These are phyloP conservation scores for Calypte anna DNA, from an alignment of 2,113 vertebrate genomes.

Conservation along the genomic window DNA sequence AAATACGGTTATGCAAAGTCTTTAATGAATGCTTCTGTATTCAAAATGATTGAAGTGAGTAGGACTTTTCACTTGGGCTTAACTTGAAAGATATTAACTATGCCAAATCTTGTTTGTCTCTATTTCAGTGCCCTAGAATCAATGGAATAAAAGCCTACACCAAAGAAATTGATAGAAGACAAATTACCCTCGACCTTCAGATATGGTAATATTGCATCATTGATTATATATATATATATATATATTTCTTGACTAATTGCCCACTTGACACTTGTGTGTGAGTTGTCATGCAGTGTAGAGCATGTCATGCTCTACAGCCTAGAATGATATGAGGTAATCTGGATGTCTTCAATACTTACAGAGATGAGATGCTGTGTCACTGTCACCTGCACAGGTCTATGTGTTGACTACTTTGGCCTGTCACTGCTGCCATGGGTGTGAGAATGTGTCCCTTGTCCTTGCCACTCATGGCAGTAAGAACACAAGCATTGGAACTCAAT, in stretches of 20 bases:
- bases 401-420: not conserved
- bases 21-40: not conserved
- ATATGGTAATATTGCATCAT: slow-evolving; percentile 79
- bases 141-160: slow-evolving; percentile 88
- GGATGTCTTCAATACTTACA: not conserved
- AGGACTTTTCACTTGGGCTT: not conserved
- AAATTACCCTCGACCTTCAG: slow-evolving; percentile 89
- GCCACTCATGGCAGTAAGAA: not conserved
- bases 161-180: slow-evolving; percentile 83
- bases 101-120: not conserved
- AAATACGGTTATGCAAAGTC: not conserved
- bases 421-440: not conserved
- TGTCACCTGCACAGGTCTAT: not conserved
- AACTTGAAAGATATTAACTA: not conserved
- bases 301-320: not conserved
- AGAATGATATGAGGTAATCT: not conserved
- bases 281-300: not conserved
- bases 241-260: not conserved
- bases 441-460: not conserved
- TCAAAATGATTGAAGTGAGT: not conserved
- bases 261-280: not conserved
- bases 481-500: not conserved
- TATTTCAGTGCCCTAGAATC: slow-evolving; percentile 87
- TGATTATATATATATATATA: not conserved
- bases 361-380: not conserved